phyloP scores from a whole-genome alignment of 2,797 vertebrate genomes.

The Anguilla pacifica region DNA sequence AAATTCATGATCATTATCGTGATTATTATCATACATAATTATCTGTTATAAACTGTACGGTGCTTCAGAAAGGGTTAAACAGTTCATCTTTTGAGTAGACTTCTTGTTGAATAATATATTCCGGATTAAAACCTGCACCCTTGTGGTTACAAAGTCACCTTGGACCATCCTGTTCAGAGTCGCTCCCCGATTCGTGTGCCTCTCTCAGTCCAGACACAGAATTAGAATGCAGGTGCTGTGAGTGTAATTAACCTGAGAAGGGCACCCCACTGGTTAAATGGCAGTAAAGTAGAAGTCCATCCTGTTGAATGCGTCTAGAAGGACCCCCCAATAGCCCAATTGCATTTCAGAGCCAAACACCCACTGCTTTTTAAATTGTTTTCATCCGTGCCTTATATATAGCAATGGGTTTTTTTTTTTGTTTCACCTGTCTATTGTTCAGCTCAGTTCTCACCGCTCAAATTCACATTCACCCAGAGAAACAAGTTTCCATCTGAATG shows the following conservation, averaged over 20 bases:
- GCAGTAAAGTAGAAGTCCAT: not conserved
- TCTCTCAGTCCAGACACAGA: not conserved
- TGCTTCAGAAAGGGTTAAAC: not conserved
- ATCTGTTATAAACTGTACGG: not conserved
- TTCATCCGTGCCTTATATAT: not conserved
- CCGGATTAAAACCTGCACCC: not conserved
- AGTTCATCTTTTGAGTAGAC: not conserved
- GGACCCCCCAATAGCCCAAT: not conserved
- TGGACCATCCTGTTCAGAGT: not conserved
- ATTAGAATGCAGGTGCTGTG: not conserved
- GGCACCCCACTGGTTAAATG: not conserved
- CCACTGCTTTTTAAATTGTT: not conserved
- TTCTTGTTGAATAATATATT: not conserved
- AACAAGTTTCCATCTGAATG: not conserved
- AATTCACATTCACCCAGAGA: not conserved
- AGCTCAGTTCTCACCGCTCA: not conserved
- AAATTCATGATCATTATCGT: not conserved
- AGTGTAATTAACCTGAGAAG: conserved; percentile 1
- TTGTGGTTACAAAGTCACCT: not conserved
- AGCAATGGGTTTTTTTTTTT: not conserved
- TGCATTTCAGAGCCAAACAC: too few relatives aligned
- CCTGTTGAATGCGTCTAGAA: not conserved
- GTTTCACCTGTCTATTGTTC: not conserved
- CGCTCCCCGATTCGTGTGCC: not conserved
- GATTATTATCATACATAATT: not conserved